These are phyloP conservation scores for Tipula helvola DNA, from an alignment of 2,888 invertebrate species.

Conservation along the genomic window DNA sequence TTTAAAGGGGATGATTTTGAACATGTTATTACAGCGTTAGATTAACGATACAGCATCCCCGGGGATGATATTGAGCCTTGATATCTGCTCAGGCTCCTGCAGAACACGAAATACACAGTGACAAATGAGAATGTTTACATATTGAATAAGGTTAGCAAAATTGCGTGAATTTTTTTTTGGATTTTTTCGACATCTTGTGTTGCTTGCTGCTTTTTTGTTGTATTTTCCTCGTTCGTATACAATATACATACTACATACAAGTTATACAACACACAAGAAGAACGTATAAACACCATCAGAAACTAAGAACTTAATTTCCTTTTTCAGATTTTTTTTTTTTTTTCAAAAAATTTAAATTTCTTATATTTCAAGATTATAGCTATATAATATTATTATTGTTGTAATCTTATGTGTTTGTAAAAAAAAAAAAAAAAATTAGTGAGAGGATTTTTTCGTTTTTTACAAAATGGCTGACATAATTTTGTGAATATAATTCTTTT, in stretches of 20 bases:
- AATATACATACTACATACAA: not conserved
- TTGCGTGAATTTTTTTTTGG: not conserved
- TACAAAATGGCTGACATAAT: slow-evolving; percentile 7
- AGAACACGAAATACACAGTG: not conserved
- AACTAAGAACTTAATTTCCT: not conserved
- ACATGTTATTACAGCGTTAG: not conserved
- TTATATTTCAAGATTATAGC: not conserved
- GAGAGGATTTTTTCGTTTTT: not conserved
- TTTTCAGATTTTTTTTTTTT: not conserved
- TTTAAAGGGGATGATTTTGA: not conserved
- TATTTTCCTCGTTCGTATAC: not conserved
- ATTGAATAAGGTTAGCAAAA: not conserved
- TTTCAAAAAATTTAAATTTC: not conserved
- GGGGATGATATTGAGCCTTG: not conserved
- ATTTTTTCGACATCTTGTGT: not conserved
- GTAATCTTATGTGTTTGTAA: not conserved
- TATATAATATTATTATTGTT: not conserved
- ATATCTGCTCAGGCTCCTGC: not conserved
- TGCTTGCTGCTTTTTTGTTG: not conserved
- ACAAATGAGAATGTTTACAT: not conserved
- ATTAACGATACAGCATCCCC: not conserved
- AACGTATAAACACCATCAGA: not conserved
- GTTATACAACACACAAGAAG: not conserved
- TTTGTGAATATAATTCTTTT: not conserved
- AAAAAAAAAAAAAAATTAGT: not conserved